These are phyloP conservation scores for Vannuccia rotundouncinata DNA, from an alignment of 2,888 invertebrate species.

Conservation along the genomic window DNA sequence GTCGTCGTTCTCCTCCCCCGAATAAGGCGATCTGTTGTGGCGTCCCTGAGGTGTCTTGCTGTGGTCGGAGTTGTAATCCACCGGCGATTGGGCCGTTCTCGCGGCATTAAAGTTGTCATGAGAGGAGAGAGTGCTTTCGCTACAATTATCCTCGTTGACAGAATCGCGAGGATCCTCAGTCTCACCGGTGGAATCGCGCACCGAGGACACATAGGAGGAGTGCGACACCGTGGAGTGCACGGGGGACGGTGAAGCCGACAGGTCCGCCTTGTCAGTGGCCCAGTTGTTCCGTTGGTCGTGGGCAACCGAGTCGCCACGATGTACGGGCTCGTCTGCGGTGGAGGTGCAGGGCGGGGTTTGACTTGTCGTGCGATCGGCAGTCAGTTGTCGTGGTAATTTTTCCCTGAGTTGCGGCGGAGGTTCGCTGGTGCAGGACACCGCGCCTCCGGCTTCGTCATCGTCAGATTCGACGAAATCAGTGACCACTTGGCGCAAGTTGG, in stretches of 20 bases:
- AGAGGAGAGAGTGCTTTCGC: background rate
- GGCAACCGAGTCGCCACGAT: background rate
- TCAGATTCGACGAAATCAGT: conserved; percentile 30
- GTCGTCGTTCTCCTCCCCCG: background rate
- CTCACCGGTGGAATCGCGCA: conserved; percentile 4
- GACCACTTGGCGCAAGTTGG: conserved; percentile 29
- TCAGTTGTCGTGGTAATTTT: background rate
- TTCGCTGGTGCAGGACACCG: conserved; percentile 26
- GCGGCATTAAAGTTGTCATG: background rate
- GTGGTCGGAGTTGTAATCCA: background rate
- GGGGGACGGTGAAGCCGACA: background rate
- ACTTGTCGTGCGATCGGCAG: background rate
- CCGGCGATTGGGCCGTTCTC: background rate
- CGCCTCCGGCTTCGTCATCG: conserved; percentile 9
- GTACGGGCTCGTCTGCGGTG: background rate
- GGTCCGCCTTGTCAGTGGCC: background rate
- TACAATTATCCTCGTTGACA: background rate
- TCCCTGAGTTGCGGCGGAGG: background rate
- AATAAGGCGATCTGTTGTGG: background rate
- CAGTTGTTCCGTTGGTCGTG: background rate
- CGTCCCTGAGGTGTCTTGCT: background rate
- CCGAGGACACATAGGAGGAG: conserved; percentile 3
- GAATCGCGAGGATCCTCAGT: background rate
- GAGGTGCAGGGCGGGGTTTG: conserved; percentile 3
- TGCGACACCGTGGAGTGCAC: background rate